Percentiles rank a stretch among this genome's conserved stretches.
Evolutionary conservation across 2,113 vertebrate species (phyloP).

Genomic region (Rhinolophus sinicus): DNA sequence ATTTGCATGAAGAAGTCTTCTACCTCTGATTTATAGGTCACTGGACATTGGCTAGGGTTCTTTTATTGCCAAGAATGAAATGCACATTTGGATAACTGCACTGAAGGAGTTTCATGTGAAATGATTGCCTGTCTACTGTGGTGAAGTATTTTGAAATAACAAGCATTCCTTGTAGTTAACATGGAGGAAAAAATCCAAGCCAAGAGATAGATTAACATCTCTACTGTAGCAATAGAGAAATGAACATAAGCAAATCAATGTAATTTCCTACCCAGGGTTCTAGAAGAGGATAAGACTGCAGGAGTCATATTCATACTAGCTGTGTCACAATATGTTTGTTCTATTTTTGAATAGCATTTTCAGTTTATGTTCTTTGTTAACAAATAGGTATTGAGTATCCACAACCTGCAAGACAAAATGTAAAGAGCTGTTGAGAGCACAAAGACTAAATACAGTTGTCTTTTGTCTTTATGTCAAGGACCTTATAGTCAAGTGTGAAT

Average conservation of each 20-base stretch:
- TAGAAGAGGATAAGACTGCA: background rate
- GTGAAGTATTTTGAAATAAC: conserved; percentile 61
- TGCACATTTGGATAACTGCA: conserved; percentile 67
- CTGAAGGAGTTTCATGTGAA: conserved; percentile 71
- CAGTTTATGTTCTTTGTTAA: conserved; percentile 7
- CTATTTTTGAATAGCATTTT: background rate
- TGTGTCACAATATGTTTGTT: background rate
- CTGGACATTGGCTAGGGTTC: conserved; percentile 65
- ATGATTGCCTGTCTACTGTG: background rate
- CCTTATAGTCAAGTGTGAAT: background rate
- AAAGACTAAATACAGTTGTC: background rate
- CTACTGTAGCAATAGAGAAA: background rate
- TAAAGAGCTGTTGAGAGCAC: background rate
- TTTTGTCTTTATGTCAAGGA: background rate
- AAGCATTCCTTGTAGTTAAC: background rate
- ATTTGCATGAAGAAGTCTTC: conserved; percentile 81
- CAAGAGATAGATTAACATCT: background rate
- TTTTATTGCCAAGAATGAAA: conserved; percentile 74
- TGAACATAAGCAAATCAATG: background rate
- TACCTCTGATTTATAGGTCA: conserved; percentile 82
- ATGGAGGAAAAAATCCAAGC: conserved; percentile 7
- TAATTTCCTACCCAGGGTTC: background rate
- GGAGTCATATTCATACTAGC: background rate
- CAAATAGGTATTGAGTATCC: background rate
- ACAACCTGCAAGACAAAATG: background rate